Evolutionary conservation across 2,797 vertebrate genomes (phyloP).

Genomic region (Peromyscus eremicus): DNA sequence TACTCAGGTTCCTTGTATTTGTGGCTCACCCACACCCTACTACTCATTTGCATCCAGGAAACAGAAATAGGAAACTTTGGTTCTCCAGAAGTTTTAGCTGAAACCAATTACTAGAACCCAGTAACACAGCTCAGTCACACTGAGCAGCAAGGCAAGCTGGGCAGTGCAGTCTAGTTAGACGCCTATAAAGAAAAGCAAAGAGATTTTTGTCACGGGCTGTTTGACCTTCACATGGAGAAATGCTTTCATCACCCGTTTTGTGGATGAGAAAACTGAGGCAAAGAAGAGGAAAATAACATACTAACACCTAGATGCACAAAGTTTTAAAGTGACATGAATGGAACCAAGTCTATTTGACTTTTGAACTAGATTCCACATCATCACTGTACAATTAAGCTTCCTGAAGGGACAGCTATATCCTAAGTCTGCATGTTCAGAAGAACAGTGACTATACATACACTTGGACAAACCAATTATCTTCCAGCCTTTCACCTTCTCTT

Average conservation of each 20-base stretch:
- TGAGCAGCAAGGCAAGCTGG: background rate
- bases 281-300: background rate
- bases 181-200: background rate
- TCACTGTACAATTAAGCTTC: background rate
- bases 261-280: background rate
- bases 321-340: background rate
- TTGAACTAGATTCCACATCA: background rate
- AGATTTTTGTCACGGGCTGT: background rate
- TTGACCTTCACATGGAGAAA: background rate
- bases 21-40: background rate
- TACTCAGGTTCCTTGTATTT: background rate
- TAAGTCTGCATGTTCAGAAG: background rate
- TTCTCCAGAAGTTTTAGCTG: background rate
- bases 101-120: background rate
- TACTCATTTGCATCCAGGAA: background rate
- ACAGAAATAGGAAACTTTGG: background rate
- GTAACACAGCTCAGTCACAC: background rate
- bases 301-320: background rate
- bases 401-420: background rate
- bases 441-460: background rate
- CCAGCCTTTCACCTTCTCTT: background rate
- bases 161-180: background rate
- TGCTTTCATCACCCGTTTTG: background rate
- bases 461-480: background rate
- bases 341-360: background rate